These are phyloP conservation scores for Coendou prehensilis DNA, from an alignment of 2,797 vertebrate species.

Conservation along the genomic window DNA sequence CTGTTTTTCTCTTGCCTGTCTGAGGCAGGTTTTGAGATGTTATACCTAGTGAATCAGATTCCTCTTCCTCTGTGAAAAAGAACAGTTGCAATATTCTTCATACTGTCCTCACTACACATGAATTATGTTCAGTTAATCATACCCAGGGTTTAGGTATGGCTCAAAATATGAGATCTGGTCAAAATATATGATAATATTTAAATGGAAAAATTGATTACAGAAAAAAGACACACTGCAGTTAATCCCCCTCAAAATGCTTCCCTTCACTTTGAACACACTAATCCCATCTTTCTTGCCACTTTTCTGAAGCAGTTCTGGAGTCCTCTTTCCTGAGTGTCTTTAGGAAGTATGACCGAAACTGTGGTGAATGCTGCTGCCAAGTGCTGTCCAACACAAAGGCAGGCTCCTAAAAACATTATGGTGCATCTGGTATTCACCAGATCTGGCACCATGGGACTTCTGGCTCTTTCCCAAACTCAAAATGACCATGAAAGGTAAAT, in stretches of 20 bases:
- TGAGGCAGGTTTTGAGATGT: slow-evolving; percentile 29
- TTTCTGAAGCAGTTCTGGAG: neutral
- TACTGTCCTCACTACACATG: neutral
- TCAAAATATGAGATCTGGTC: neutral
- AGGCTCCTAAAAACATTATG: rapidly evolving
- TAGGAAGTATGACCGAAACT: neutral
- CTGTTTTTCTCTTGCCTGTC: slow-evolving; percentile 1
- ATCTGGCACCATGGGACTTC: neutral
- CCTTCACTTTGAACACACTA: neutral
- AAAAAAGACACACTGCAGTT: neutral
- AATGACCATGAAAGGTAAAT: neutral
- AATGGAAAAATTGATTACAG: neutral
- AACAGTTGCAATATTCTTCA: neutral
- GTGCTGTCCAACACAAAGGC: no score
- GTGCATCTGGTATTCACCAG: neutral
- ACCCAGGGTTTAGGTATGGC: neutral
- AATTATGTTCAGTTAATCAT: neutral
- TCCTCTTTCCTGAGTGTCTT: neutral
- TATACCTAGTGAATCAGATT: neutral
- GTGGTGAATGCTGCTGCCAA: neutral
- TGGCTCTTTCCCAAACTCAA: neutral
- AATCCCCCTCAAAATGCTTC: neutral
- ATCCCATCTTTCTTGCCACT: neutral
- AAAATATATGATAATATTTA: neutral
- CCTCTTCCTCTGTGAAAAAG: neutral